Evolutionary conservation across 2,113 vertebrate genomes (phyloP).

Genomic region (Sporophila hypoxantha): DNA sequence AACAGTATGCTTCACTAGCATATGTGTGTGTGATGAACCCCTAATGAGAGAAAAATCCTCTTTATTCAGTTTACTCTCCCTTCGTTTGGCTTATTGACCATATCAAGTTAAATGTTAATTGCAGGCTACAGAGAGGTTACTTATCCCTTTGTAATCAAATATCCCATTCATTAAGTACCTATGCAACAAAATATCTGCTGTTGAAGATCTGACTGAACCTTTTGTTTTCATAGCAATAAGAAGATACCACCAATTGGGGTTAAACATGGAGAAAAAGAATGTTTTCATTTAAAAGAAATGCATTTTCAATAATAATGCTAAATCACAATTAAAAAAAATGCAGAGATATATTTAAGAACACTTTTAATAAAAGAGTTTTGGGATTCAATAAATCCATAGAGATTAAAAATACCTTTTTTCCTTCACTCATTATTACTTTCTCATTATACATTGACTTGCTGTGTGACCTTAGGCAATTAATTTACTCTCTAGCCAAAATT

Average conservation of each 20-base stretch:
- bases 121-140: conserved; percentile 52
- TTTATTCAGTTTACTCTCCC: conserved; percentile 30
- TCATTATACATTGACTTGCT: conserved; percentile 61
- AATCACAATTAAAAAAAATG: neutral
- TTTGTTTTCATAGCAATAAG: conserved; percentile 35
- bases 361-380: conserved; percentile 29
- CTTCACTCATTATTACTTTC: conserved; percentile 58
- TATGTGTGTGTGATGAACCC: neutral
- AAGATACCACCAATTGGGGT: neutral
- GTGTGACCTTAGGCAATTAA: conserved; percentile 61
- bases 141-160: conserved; percentile 68
- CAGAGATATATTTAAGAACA: neutral
- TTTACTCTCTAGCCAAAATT: conserved; percentile 58
- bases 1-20: neutral
- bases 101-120: conserved; percentile 68
- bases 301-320: neutral
- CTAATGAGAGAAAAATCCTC: conserved; percentile 28
- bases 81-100: conserved; percentile 38
- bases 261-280: neutral
- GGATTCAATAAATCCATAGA: conserved; percentile 45
- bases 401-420: conserved; percentile 53
- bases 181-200: conserved; percentile 42
- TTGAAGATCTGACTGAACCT: conserved; percentile 30
- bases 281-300: neutral
- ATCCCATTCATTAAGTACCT: conserved; percentile 56